Percentiles rank a stretch among this genome's conserved stretches.
These are phyloP conservation scores for Chrysolina americana DNA, from an alignment of 2,888 invertebrate genomes.

Conservation along the genomic window DNA sequence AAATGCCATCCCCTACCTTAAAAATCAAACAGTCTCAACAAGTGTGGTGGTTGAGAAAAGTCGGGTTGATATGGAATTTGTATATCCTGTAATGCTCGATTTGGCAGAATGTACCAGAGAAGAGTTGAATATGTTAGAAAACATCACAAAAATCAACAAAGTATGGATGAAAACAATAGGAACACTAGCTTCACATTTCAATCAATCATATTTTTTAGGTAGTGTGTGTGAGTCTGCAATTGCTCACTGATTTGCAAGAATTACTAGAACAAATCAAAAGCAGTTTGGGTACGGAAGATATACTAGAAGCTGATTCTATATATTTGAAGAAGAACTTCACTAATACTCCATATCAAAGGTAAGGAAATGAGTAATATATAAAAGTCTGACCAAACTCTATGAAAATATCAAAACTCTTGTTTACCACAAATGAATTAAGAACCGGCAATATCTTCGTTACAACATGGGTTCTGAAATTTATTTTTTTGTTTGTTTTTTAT, in stretches of 20 bases:
- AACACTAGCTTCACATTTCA: not conserved
- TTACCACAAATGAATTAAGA: too few relatives aligned
- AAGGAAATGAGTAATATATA: conserved; percentile 4
- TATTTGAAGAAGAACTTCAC: conserved; percentile 50
- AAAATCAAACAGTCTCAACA: conserved; percentile 48
- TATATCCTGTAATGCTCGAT: conserved; percentile 55
- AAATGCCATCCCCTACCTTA: conserved; percentile 54
- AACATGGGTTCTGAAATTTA: too few relatives aligned
- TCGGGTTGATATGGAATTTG: conserved; percentile 47
- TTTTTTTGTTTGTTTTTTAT: too few relatives aligned
- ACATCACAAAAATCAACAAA: conserved; percentile 52
- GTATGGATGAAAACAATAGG: conserved; percentile 35
- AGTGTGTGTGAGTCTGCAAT: conserved; percentile 52
- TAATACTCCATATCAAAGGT: conserved; percentile 29
- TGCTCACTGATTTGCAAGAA: conserved; percentile 55
- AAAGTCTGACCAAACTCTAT: too few relatives aligned
- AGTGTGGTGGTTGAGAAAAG: conserved; percentile 46
- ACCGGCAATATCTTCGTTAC: too few relatives aligned
- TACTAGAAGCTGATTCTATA: conserved; percentile 54
- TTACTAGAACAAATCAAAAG: conserved; percentile 56
- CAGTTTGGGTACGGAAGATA: conserved; percentile 56
- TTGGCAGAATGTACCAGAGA: conserved; percentile 51
- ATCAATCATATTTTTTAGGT: conserved; percentile 51
- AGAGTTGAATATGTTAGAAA: conserved; percentile 50
- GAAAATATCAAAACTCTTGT: too few relatives aligned